Evolutionary conservation across 2,797 vertebrate species (phyloP).

Genomic region (Sylvia borin): DNA sequence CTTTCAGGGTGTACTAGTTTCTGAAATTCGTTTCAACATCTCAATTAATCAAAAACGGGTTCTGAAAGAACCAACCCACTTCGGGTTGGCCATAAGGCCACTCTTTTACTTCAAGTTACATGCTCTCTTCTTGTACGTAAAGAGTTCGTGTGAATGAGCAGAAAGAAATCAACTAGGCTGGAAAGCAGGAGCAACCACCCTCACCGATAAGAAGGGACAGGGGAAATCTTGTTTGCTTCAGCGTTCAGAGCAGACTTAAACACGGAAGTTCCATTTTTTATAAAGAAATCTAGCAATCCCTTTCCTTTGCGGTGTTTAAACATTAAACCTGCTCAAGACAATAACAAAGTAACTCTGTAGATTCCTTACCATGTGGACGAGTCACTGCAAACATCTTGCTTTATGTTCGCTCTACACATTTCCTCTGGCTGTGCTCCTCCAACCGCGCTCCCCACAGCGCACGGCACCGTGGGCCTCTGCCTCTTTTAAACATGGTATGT

Average conservation of each 20-base stretch:
- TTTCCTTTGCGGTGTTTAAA: neutral
- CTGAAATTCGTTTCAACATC: neutral
- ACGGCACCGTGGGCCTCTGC: accelerated
- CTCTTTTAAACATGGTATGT: neutral
- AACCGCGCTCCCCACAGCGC: accelerated
- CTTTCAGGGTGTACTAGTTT: neutral
- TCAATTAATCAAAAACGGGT: neutral
- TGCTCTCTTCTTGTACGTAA: neutral
- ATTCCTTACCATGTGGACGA: neutral
- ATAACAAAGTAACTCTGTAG: neutral
- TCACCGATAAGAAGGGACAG: neutral
- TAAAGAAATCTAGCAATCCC: neutral
- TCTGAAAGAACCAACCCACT: neutral
- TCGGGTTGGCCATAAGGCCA: too few species aligned
- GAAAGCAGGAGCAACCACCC: neutral
- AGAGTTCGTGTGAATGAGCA: neutral
- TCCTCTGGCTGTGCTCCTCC: neutral
- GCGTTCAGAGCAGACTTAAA: neutral
- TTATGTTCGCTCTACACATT: accelerated
- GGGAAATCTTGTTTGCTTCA: neutral
- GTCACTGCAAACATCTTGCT: neutral
- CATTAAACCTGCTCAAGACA: neutral
- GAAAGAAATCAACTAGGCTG: neutral
- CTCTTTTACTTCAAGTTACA: neutral
- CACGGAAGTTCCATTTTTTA: neutral